These are phyloP conservation scores for Exephanes ischioxanthus DNA, from an alignment of 2,888 invertebrate species.

Conservation along the genomic window DNA sequence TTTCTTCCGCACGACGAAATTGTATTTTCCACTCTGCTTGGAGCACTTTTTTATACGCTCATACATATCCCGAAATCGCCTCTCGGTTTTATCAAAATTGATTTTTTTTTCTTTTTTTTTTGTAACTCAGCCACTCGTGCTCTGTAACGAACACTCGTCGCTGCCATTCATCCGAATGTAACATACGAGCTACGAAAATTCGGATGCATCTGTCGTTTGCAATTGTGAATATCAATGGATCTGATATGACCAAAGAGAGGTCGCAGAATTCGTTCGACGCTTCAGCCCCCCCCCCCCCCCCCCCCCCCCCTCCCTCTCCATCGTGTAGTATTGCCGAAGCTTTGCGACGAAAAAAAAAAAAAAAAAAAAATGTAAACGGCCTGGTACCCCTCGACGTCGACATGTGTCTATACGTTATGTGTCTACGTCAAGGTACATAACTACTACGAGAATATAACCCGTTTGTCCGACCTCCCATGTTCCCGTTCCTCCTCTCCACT, in stretches of 20 bases:
- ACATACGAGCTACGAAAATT: constrained; percentile 24
- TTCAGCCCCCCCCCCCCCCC: not conserved
- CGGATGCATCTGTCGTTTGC: constrained; percentile 19
- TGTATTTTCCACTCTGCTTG: not conserved
- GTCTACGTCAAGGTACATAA: constrained; percentile 41
- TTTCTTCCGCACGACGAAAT: not conserved
- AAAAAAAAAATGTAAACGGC: constrained; percentile 15
- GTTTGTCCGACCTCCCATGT: constrained; percentile 49
- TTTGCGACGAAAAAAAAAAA: constrained; percentile 14
- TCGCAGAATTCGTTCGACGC: constrained; percentile 22
- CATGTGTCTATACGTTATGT: constrained; percentile 35
- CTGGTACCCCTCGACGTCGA: constrained; percentile 24
- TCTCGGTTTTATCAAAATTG: constrained; percentile 6
- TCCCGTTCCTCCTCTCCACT: constrained; percentile 50
- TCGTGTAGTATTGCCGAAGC: not conserved
- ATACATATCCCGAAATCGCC: constrained; percentile 3
- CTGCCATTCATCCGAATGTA: constrained; percentile 22
- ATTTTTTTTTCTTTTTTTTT: not conserved
- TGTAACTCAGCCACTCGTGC: not conserved
- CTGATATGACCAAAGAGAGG: constrained; percentile 35
- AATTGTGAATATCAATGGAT: constrained; percentile 19
- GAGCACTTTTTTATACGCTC: not conserved
- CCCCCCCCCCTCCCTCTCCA: not conserved
- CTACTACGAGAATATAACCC: constrained; percentile 56
- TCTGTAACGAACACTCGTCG: constrained; percentile 22